A percentile compares a stretch with the other conserved stretches of the same genome.
Conservation (phyloP, 2,888 invertebrate genomes). For the Chorisops tibialis region DNA sequence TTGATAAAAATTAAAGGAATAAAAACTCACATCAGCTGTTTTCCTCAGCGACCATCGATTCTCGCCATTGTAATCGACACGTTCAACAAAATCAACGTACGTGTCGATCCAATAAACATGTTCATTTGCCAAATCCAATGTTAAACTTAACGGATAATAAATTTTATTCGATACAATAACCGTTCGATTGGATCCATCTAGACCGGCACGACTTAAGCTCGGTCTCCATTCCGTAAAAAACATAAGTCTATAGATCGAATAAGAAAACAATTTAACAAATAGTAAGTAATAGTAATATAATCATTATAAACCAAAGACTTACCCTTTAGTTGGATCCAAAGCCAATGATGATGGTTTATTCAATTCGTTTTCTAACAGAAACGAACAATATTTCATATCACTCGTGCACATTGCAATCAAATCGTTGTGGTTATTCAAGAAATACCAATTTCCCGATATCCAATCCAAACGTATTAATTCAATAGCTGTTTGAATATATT, state of each 20-base stretch:
- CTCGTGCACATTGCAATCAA: conserved; percentile 69
- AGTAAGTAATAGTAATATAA: conserved; percentile 10
- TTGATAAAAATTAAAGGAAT: neutral
- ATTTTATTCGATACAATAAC: conserved; percentile 65
- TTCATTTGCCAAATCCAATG: conserved; percentile 68
- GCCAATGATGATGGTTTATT: conserved; percentile 71
- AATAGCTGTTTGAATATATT: conserved; percentile 54
- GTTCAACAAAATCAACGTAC: conserved; percentile 74
- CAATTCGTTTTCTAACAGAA: conserved; percentile 64
- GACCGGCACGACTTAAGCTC: conserved; percentile 60
- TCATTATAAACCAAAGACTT: too few relatives aligned
- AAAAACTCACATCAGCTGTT: conserved; percentile 43
- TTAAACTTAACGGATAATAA: conserved; percentile 72
- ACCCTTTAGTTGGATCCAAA: conserved; percentile 73
- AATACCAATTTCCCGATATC: conserved; percentile 84
- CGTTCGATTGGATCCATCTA: conserved; percentile 63
- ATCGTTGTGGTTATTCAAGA: conserved; percentile 66
- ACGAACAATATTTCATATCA: conserved; percentile 62
- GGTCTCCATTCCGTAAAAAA: conserved; percentile 76
- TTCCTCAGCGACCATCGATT: conserved; percentile 55
- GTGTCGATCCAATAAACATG: conserved; percentile 78
- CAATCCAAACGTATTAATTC: conserved; percentile 78
- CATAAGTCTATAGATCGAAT: conserved; percentile 56
- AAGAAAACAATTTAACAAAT: conserved; percentile 22
- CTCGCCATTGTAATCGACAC: conserved; percentile 71